phyloP scores from a whole-genome alignment of 2,797 vertebrate genomes.

The Allobates femoralis region DNA sequence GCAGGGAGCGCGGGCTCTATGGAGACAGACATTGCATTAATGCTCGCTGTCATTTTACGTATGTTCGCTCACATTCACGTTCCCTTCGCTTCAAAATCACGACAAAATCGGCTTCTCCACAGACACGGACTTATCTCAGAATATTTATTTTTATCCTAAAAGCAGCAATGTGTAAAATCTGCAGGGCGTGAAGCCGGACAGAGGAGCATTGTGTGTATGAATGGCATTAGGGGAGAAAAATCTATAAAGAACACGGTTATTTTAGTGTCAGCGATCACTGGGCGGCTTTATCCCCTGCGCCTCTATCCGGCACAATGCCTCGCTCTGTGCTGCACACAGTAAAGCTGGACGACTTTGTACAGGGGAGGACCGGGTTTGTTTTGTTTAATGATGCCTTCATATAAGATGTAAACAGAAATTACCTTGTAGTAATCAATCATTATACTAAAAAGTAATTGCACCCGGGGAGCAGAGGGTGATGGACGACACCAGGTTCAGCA shows the following conservation, averaged over 20 bases:
- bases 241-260: neutral
- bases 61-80: neutral
- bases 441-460: neutral
- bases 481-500: neutral
- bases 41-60: neutral
- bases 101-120: neutral
- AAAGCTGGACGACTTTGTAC: neutral
- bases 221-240: slow-evolving; percentile 19
- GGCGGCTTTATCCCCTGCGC: neutral
- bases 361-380: neutral
- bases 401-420: slow-evolving; percentile 1
- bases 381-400: slow-evolving; percentile 14
- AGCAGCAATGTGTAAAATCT: slow-evolving; percentile 18
- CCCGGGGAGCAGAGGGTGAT: neutral
- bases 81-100: neutral
- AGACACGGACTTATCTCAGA: neutral
- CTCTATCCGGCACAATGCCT: slow-evolving; percentile 26
- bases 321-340: slow-evolving; percentile 5
- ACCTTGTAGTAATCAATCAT: neutral
- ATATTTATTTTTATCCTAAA: slow-evolving; percentile 15
- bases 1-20: neutral
- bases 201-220: slow-evolving; percentile 42
- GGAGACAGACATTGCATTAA: slow-evolving; percentile 21
- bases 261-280: neutral
- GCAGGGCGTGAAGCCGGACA: neutral